Evolutionary conservation across 2,113 vertebrate species (phyloP), one percentile per base, ranked within the genome.

Genomic region (Pedionomus torquatus): DNA sequence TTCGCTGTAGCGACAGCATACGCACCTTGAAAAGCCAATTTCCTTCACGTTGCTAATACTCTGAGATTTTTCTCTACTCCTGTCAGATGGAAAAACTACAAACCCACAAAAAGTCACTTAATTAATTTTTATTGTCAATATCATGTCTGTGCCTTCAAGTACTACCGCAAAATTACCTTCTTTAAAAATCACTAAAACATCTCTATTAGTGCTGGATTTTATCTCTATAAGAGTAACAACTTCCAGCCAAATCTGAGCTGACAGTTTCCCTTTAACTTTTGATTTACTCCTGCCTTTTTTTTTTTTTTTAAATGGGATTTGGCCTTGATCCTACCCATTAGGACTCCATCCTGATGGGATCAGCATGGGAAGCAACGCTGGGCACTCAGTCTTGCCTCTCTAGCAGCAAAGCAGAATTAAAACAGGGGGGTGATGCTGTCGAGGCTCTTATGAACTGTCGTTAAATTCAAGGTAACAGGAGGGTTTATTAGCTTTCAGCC

Each of bases 221-320:
- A 75, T 66, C 68, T 68, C 54, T 68, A 31, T 25, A 49, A 64
- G 79, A 89, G 49, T 17, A 80, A 74, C n/a, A 88, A 83, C 83
- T 81, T 72, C 37, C 79, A 92, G 86, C 64, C 80, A 89, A 84
- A 84, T 78, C 2, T 17, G n/a, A 74, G 55, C n/a, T 68, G 94
- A 81, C 93, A 71, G 51, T 39, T 96, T 63, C 61, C 71, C 77
- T 96, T 87, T 81, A 83, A 81, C 68, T 94, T 90, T 49, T 85
- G 25, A 78, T 82, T 91, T 83, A 84, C 86, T 81, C 72, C 83
- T 94, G 74, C 43, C 37, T 39, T 26, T 49, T 72, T 77, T 74
- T 79, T 52, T 54, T 87, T 90, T 37, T 77, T 90, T 88, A 80
- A 66, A 66, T 44, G 17, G 71, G 44, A 48, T 74, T 70, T 95